phyloP scores from a whole-genome alignment of 2,113 vertebrate species.

The Notothenia rossii region DNA sequence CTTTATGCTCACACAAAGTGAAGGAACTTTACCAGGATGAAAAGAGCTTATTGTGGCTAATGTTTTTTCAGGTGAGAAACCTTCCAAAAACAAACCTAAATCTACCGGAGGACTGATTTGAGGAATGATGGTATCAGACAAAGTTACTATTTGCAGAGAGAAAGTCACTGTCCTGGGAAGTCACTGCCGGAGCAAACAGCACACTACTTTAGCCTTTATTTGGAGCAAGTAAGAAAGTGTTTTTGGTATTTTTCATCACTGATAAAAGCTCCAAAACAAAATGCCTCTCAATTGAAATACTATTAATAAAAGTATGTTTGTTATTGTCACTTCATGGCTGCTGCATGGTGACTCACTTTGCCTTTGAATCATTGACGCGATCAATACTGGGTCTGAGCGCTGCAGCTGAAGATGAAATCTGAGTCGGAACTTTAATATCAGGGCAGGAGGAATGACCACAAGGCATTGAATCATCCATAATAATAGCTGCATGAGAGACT shows the following conservation, averaged over 20 bases:
- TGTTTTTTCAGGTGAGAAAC: slow-evolving; percentile 8
- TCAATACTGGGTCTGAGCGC: slow-evolving; percentile 69
- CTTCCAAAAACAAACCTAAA: slow-evolving; percentile 9
- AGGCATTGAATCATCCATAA: slow-evolving; percentile 63
- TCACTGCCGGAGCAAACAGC: slow-evolving; percentile 4
- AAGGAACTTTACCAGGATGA: slow-evolving; percentile 4
- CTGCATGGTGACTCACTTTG: slow-evolving; percentile 52
- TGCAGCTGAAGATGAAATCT: slow-evolving; percentile 70
- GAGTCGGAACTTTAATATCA: slow-evolving; percentile 61
- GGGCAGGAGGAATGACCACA: slow-evolving; percentile 57
- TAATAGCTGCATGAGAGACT: slow-evolving; percentile 69
- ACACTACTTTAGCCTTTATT: slow-evolving; percentile 19
- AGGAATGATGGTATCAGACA: slow-evolving; percentile 17
- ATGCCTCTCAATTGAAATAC: slow-evolving; percentile 10
- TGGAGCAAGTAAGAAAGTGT: neutral
- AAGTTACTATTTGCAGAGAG: slow-evolving; percentile 16
- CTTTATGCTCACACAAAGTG: neutral
- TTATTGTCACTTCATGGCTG: slow-evolving; percentile 52
- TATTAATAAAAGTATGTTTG: slow-evolving; percentile 30
- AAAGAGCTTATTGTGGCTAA: neutral
- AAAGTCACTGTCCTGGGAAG: neutral
- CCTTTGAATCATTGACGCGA: slow-evolving; percentile 78
- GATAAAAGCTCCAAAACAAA: slow-evolving; percentile 24
- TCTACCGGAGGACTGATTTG: neutral
- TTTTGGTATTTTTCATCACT: neutral